Conservation (phyloP, 2,113 vertebrate genomes). For the Hippocampus comes region DNA sequence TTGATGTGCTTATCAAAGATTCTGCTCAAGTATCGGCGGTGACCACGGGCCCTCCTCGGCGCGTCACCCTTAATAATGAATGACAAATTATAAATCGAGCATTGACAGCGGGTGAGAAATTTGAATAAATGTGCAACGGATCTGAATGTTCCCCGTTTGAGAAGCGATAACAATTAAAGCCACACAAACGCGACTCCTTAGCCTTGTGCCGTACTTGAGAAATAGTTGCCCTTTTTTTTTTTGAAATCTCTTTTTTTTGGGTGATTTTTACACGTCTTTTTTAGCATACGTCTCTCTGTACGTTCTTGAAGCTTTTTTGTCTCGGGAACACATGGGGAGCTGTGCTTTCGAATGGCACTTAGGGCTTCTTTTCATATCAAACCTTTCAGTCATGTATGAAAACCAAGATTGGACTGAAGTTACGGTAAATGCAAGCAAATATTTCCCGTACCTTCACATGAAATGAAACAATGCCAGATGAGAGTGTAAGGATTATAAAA, state of each 20-base stretch:
- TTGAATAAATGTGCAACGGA: constrained; percentile 12
- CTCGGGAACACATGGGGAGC: constrained; percentile 9
- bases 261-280: constrained; percentile 7
- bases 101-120: constrained; percentile 29
- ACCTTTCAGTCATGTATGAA: not conserved
- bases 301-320: constrained; percentile 16
- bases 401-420: not conserved
- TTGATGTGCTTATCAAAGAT: constrained; percentile 61
- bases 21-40: constrained; percentile 39
- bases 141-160: constrained; percentile 7
- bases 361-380: constrained; percentile 22
- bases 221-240: not conserved
- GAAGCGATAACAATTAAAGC: constrained; percentile 22
- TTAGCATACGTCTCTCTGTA: constrained; percentile 16
- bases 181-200: constrained; percentile 1
- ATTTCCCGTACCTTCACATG: not conserved
- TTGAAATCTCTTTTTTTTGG: not conserved
- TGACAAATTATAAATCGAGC: constrained; percentile 23
- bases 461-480: constrained; percentile 4
- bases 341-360: constrained; percentile 39
- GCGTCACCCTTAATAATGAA: constrained; percentile 29
- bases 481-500: constrained; percentile 3
- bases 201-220: constrained; percentile 7
- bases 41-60: constrained; percentile 29
- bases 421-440: not conserved